A percentile compares a stretch with the other conserved stretches of the same genome.
phyloP scores from a whole-genome alignment of 2,113 vertebrate genomes.

The Rafetus swinhoei region DNA sequence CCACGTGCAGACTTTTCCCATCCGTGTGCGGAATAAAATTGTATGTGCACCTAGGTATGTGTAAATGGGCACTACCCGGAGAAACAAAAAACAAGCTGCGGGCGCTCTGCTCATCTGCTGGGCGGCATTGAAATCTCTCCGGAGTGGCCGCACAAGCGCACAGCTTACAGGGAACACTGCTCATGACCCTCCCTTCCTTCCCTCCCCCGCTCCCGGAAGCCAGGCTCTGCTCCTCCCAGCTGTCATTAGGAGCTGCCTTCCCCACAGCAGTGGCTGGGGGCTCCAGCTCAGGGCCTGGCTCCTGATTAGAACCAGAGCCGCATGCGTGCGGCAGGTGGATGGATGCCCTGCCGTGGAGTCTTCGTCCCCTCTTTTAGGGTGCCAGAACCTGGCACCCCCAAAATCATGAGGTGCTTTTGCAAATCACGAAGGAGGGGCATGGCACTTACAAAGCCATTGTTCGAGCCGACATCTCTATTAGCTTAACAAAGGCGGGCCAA shows the following conservation, averaged over 20 bases:
- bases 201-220: background rate
- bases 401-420: background rate
- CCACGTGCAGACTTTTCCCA: too few relatives aligned
- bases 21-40: too few relatives aligned
- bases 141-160: too few relatives aligned
- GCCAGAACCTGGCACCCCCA: rapidly evolving
- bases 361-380: background rate
- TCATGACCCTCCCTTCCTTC: too few relatives aligned
- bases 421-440: too few relatives aligned
- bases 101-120: too few relatives aligned
- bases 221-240: background rate
- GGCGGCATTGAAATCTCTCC: too few relatives aligned
- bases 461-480: background rate
- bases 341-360: background rate
- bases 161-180: too few relatives aligned
- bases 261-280: background rate
- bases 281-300: background rate
- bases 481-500: background rate
- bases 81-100: too few relatives aligned
- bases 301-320: background rate
- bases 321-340: background rate
- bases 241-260: background rate
- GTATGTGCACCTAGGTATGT: too few relatives aligned
- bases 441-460: background rate
- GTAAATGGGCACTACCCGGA: too few relatives aligned